Conservation (phyloP, 2,888 invertebrate genomes). For the Protodeltote pygarga region DNA sequence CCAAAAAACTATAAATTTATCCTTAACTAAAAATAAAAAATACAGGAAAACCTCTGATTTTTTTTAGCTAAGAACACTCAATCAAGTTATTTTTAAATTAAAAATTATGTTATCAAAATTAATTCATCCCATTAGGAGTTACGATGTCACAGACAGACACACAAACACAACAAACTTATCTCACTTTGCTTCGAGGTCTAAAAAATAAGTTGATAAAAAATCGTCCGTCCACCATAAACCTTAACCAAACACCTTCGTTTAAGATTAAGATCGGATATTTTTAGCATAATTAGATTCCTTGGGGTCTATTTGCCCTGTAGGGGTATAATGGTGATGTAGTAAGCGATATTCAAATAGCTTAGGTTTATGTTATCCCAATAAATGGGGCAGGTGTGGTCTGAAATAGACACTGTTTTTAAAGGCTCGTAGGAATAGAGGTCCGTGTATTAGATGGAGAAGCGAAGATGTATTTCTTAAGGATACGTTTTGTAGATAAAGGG, state of each 20-base stretch:
- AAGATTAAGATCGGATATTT: neutral
- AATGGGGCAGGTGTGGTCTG: slow-evolving; percentile 21
- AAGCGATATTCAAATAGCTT: slow-evolving; percentile 13
- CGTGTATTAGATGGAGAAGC: neutral
- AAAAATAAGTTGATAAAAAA: neutral
- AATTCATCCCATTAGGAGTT: too few species aligned
- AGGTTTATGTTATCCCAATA: slow-evolving; percentile 13
- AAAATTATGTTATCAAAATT: too few species aligned
- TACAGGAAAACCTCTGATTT: too few species aligned
- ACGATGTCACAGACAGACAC: too few species aligned
- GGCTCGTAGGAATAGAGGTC: neutral
- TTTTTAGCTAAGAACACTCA: too few species aligned
- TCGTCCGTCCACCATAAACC: neutral
- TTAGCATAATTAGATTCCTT: neutral
- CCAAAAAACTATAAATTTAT: too few species aligned
- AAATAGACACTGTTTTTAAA: slow-evolving; percentile 9
- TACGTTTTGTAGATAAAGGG: too few species aligned
- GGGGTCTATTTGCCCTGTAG: neutral
- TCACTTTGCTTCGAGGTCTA: neutral
- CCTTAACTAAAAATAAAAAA: too few species aligned
- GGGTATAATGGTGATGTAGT: neutral
- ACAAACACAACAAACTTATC: neutral
- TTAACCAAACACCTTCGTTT: neutral
- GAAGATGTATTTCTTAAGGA: neutral
- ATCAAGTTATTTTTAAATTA: too few species aligned